Conservation (phyloP, 1,140 invertebrate species). For the Lysiphlebus fabarum region DNA sequence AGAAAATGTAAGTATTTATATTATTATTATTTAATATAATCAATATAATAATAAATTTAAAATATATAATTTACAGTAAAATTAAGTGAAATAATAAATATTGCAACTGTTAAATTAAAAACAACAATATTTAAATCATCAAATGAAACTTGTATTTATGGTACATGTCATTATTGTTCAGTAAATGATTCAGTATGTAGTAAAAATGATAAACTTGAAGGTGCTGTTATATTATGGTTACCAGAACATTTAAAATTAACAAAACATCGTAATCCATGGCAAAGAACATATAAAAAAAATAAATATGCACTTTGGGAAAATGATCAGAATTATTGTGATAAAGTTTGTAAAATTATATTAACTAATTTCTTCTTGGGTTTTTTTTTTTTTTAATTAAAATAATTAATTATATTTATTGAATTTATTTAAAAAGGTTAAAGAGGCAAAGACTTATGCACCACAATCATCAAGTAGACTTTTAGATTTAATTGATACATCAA, state of each 20-base stretch:
- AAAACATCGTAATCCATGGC: constrained; percentile 81
- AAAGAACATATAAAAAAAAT: constrained; percentile 77
- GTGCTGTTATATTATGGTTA: constrained; percentile 80
- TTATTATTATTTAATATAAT: not conserved
- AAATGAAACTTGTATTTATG: constrained; percentile 74
- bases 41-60: not conserved
- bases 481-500: constrained; percentile 81
- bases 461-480: constrained; percentile 63
- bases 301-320: constrained; percentile 77
- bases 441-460: constrained; percentile 44
- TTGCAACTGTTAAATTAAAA: constrained; percentile 65
- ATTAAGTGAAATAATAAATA: constrained; percentile 70
- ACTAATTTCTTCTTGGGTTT: not conserved
- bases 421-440: constrained; percentile 42
- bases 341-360: constrained; percentile 45
- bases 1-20: constrained; percentile 54
- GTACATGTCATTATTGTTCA: constrained; percentile 86
- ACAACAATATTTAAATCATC: constrained; percentile 59
- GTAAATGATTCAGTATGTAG: constrained; percentile 79
- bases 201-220: constrained; percentile 68
- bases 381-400: constrained; percentile 4
- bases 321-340: constrained; percentile 75
- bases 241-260: constrained; percentile 64
- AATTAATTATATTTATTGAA: constrained; percentile 1
- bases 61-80: constrained; percentile 56